A percentile compares a stretch with the other conserved stretches of the same genome.
Evolutionary conservation across 2,113 vertebrate genomes (phyloP).

Genomic region (Puffinus mauretanicus): DNA sequence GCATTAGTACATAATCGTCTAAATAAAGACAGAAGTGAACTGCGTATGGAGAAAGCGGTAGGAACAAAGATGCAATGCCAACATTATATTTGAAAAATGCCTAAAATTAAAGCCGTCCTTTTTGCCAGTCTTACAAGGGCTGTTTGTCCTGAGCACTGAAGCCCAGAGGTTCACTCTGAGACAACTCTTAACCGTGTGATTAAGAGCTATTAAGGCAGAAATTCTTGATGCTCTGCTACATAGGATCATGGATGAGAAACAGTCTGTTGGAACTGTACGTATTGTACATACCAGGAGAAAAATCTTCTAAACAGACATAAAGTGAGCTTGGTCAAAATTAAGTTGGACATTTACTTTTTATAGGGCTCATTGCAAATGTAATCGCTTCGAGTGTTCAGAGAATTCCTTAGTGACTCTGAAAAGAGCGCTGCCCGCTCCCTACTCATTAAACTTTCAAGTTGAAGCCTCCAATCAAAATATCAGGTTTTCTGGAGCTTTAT

Average conservation of each 20-base stretch:
- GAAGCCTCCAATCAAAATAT: background rate
- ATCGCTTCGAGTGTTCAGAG: background rate
- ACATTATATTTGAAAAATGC: fast-evolving
- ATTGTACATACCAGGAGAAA: background rate
- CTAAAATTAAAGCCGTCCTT: background rate
- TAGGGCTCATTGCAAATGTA: background rate
- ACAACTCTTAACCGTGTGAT: fast-evolving
- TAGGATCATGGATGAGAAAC: background rate
- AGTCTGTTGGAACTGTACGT: background rate
- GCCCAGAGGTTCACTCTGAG: background rate
- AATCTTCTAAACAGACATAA: background rate
- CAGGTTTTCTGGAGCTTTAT: background rate
- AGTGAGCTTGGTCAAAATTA: background rate
- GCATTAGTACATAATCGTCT: background rate
- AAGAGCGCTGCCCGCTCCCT: background rate
- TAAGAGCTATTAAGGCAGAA: background rate
- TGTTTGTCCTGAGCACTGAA: background rate
- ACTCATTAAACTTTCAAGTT: background rate
- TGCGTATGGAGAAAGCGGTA: background rate
- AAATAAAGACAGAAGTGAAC: background rate
- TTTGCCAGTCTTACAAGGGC: background rate
- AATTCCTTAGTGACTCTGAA: background rate
- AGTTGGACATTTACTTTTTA: background rate
- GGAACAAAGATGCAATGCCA: background rate
- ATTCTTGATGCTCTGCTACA: background rate